A percentile compares a stretch with the other conserved stretches of the same genome.
Evolutionary conservation across 1,140 invertebrate species (phyloP).

Genomic region (Caenorhabditis briggsae): DNA sequence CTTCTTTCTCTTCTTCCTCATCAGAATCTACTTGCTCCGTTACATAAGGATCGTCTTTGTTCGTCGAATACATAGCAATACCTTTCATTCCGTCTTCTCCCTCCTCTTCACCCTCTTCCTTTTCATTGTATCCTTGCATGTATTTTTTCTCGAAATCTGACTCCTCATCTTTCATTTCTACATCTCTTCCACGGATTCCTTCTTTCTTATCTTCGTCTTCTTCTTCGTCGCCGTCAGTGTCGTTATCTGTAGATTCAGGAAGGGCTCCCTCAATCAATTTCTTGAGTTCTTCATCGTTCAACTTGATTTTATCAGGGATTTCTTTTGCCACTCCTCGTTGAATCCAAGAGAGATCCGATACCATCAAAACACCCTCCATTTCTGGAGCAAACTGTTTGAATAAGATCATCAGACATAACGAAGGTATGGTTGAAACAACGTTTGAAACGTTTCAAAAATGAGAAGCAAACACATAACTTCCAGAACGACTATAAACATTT

Average conservation of each 20-base stretch:
- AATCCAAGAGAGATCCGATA: conserved; percentile 64
- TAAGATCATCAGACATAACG: too few species aligned
- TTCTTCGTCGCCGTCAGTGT: conserved; percentile 27
- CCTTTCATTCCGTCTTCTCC: conserved; percentile 59
- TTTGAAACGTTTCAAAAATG: background rate
- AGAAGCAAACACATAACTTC: background rate
- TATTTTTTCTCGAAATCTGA: conserved; percentile 22
- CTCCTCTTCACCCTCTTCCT: conserved; percentile 6
- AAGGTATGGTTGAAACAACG: background rate
- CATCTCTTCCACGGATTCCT: conserved; percentile 20
- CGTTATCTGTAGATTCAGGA: conserved; percentile 30
- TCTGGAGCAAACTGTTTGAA: background rate
- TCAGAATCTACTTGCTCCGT: conserved; percentile 63
- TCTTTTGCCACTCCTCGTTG: conserved; percentile 65
- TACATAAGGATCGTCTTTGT: conserved; percentile 63
- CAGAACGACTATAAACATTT: background rate
- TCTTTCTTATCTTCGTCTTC: conserved; percentile 17
- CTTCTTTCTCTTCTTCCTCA: conserved; percentile 64
- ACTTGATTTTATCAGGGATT: conserved; percentile 64
- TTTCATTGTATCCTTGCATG: conserved; percentile 41
- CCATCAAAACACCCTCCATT: conserved; percentile 62
- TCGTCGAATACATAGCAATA: conserved; percentile 63
- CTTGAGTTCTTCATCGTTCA: conserved; percentile 65
- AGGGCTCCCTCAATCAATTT: conserved; percentile 57
- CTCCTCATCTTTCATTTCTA: conserved; percentile 42